Conservation (phyloP, 2,797 vertebrate genomes). For the Aldrovandia affinis region DNA sequence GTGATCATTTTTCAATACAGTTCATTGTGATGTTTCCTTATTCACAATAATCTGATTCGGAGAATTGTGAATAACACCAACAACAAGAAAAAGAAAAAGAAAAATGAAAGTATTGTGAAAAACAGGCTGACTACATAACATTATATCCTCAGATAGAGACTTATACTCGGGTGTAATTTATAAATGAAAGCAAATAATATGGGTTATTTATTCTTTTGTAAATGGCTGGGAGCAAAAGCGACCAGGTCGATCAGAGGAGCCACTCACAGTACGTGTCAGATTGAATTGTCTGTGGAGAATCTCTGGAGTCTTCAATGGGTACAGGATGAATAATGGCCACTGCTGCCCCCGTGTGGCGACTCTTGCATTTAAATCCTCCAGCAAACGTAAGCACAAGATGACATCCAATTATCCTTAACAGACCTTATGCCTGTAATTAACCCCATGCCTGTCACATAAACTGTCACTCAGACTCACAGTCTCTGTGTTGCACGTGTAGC, state of each 20-base stretch:
- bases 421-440: no score
- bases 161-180: neutral
- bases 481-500: no score
- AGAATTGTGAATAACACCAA: neutral
- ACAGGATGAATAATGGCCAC: neutral
- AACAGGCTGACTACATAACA: neutral
- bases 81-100: neutral
- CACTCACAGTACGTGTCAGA: no score
- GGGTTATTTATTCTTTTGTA: neutral
- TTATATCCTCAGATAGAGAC: no score
- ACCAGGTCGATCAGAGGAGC: no score
- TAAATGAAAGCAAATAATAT: neutral
- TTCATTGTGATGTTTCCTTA: neutral
- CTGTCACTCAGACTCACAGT: no score
- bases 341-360: conserved; percentile 11
- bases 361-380: no score
- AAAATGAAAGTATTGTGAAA: neutral
- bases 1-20: neutral
- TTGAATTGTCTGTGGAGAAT: neutral
- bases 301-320: neutral
- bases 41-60: neutral
- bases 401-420: no score
- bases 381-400: no score
- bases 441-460: no score
- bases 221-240: neutral